phyloP scores from a whole-genome alignment of 2,888 invertebrate species.

The Rhodophaea formosa region DNA sequence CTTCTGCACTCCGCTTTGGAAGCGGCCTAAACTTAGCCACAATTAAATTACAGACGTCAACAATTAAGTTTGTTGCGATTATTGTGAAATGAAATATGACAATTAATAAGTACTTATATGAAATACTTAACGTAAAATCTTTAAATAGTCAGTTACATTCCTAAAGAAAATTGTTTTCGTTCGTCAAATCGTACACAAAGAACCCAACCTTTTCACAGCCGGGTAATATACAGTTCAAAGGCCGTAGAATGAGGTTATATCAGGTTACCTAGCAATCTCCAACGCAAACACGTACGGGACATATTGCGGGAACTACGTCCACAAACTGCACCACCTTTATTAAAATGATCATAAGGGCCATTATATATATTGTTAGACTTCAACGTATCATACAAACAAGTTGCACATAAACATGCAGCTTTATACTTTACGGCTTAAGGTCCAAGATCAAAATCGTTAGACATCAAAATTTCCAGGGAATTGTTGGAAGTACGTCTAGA shows the following conservation, averaged over 20 bases:
- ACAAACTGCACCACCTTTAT: not conserved
- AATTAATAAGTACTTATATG: too few relatives aligned
- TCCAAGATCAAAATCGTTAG: not conserved
- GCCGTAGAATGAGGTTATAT: slow-evolving; percentile 6
- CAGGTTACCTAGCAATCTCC: slow-evolving; percentile 12
- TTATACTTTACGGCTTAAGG: not conserved
- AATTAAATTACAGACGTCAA: too few relatives aligned
- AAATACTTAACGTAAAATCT: too few relatives aligned
- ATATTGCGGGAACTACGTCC: not conserved
- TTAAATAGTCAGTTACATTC: too few relatives aligned
- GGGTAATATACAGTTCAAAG: not conserved
- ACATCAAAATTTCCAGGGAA: not conserved
- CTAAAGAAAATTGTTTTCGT: too few relatives aligned
- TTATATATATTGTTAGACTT: not conserved
- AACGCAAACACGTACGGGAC: not conserved
- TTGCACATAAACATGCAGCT: not conserved
- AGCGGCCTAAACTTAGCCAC: too few relatives aligned
- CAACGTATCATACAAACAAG: too few relatives aligned
- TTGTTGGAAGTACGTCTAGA: too few relatives aligned
- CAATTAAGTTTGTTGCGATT: too few relatives aligned
- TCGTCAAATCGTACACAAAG: not conserved
- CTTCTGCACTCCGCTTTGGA: too few relatives aligned
- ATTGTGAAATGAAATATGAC: too few relatives aligned
- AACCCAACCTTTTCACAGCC: not conserved
- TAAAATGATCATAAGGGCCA: not conserved